Conservation (phyloP, 2,888 invertebrate genomes). For the Drosophila meridiana region DNA sequence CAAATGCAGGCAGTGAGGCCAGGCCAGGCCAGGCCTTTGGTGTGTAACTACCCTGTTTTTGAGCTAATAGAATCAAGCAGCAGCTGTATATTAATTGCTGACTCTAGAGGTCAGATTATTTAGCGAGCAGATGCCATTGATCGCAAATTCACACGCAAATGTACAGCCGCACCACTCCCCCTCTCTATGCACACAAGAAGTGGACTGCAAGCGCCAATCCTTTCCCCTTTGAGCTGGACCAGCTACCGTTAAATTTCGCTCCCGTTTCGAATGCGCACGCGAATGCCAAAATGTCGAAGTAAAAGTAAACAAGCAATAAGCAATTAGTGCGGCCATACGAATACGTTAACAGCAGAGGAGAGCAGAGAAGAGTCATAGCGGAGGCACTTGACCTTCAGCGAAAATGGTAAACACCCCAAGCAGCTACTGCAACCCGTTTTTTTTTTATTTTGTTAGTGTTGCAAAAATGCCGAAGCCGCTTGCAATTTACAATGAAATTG, state of each 20-base stretch:
- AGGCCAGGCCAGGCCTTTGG: conserved; percentile 6
- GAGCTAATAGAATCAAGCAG: conserved; percentile 67
- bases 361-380: neutral
- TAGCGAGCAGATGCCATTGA: conserved; percentile 71
- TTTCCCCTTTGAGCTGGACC: conserved; percentile 22
- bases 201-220: neutral
- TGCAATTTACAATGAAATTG: conserved; percentile 75
- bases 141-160: conserved; percentile 62
- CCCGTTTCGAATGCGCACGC: conserved; percentile 48
- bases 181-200: neutral
- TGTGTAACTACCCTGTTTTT: conserved; percentile 48
- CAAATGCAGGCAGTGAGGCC: neutral
- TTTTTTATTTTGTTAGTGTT: conserved; percentile 54
- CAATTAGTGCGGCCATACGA: conserved; percentile 69
- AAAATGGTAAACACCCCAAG: conserved; percentile 67
- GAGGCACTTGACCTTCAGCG: conserved; percentile 51
- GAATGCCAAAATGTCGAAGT: conserved; percentile 57
- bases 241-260: conserved; percentile 71
- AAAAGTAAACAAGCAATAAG: conserved; percentile 75
- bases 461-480: conserved; percentile 51
- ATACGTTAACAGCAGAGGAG: conserved; percentile 21
- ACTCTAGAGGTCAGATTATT: conserved; percentile 77
- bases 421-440: conserved; percentile 69
- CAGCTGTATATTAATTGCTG: conserved; percentile 66
- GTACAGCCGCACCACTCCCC: conserved; percentile 10